Evolutionary conservation across 2,113 vertebrate genomes (phyloP).

Genomic region (Callaeas wilsoni): DNA sequence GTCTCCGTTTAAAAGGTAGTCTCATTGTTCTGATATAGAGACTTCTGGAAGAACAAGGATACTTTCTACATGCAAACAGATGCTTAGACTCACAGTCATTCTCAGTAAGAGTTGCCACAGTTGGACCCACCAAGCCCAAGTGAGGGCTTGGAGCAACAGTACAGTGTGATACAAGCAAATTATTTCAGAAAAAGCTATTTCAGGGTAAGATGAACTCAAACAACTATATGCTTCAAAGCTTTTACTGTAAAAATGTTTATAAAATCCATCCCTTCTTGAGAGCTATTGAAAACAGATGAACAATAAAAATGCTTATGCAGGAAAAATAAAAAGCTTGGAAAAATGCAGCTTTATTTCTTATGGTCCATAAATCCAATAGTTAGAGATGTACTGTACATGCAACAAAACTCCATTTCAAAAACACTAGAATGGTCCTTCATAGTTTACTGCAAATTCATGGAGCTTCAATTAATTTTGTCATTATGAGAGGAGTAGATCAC

Average conservation of each 20-base stretch:
- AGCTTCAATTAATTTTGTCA: background rate
- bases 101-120: background rate
- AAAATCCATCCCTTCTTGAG: conserved; percentile 30
- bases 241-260: conserved; percentile 27
- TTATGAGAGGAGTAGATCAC: background rate
- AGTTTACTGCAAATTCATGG: background rate
- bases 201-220: conserved; percentile 21
- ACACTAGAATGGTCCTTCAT: background rate
- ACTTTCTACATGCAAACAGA: background rate
- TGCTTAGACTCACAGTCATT: background rate
- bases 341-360: conserved; percentile 2
- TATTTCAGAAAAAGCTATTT: conserved; percentile 5
- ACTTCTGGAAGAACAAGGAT: background rate
- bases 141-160: background rate
- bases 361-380: background rate
- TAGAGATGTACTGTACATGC: background rate
- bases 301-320: conserved; percentile 36
- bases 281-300: conserved; percentile 67
- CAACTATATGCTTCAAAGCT: conserved; percentile 19
- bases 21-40: background rate
- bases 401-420: background rate
- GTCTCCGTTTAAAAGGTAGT: background rate
- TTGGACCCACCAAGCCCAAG: background rate
- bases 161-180: background rate
- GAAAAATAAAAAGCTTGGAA: conserved; percentile 12